These are phyloP conservation scores for Neodiprion pinetum DNA, from an alignment of 1,140 invertebrate genomes.

Conservation along the genomic window DNA sequence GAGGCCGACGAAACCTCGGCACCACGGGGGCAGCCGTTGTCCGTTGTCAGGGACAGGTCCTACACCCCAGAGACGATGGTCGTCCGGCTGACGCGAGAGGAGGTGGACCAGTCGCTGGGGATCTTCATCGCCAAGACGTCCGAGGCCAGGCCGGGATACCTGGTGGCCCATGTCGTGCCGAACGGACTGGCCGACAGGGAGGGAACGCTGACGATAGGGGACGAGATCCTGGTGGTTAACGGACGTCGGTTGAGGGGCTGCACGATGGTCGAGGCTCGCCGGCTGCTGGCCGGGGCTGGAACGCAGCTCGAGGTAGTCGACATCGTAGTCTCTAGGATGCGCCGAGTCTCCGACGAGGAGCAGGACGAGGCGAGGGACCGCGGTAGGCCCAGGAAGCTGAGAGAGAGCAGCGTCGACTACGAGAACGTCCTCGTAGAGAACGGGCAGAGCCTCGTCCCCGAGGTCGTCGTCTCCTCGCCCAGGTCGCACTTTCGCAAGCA, in stretches of 20 bases:
- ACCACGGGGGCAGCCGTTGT: slow-evolving; percentile 55
- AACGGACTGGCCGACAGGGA: slow-evolving; percentile 81
- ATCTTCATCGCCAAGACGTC: slow-evolving; percentile 84
- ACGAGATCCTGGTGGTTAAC: slow-evolving; percentile 86
- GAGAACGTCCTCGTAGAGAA: slow-evolving; percentile 68
- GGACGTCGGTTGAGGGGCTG: slow-evolving; percentile 77
- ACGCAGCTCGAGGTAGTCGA: slow-evolving; percentile 72
- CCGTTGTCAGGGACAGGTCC: slow-evolving; percentile 58
- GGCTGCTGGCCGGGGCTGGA: slow-evolving; percentile 67
- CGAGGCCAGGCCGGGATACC: slow-evolving; percentile 75
- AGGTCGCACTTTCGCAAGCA: slow-evolving; percentile 56
- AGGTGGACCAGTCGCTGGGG: slow-evolving; percentile 76
- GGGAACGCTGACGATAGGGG: slow-evolving; percentile 76
- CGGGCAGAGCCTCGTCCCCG: slow-evolving; percentile 58
- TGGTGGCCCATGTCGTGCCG: slow-evolving; percentile 83
- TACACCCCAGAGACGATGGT: slow-evolving; percentile 66
- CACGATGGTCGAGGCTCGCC: slow-evolving; percentile 77
- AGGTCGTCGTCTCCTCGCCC: slow-evolving; percentile 51
- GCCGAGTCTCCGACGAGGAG: slow-evolving; percentile 45
- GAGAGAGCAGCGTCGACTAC: slow-evolving; percentile 74
- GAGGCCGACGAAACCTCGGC: slow-evolving; percentile 11
- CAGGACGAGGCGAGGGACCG: slow-evolving; percentile 51
- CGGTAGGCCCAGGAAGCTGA: slow-evolving; percentile 53
- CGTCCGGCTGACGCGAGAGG: slow-evolving; percentile 72
- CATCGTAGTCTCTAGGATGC: slow-evolving; percentile 70